Evolutionary conservation across 2,888 invertebrate genomes (phyloP).

Genomic region (Ditylenchus weischeri): DNA sequence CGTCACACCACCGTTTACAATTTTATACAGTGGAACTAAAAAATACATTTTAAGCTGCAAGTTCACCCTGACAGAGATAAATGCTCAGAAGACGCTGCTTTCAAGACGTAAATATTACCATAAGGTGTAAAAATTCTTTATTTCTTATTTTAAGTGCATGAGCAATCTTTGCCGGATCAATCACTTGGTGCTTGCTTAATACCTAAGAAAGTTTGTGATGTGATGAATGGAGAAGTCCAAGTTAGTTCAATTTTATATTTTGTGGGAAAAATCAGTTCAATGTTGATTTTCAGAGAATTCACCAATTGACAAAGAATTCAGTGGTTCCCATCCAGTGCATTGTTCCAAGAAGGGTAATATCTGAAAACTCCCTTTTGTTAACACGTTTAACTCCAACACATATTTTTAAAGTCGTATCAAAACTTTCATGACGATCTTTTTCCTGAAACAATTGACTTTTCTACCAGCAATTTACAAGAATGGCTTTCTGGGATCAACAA

Average conservation of each 20-base stretch:
- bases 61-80: slow-evolving; percentile 69
- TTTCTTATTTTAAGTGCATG: slow-evolving; percentile 59
- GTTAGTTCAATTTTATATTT: neutral
- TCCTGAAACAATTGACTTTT: slow-evolving; percentile 81
- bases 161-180: slow-evolving; percentile 81
- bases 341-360: slow-evolving; percentile 78
- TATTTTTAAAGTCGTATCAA: slow-evolving; percentile 72
- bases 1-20: too few species aligned
- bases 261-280: neutral
- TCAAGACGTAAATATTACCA: neutral
- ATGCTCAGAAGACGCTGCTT: slow-evolving; percentile 22
- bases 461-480: slow-evolving; percentile 74
- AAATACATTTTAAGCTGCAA: slow-evolving; percentile 66
- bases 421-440: slow-evolving; percentile 91
- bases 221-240: slow-evolving; percentile 91
- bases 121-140: neutral
- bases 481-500: slow-evolving; percentile 78
- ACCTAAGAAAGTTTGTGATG: slow-evolving; percentile 77
- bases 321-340: slow-evolving; percentile 91
- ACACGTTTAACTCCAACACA: neutral
- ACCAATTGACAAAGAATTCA: slow-evolving; percentile 79
- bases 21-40: too few species aligned
- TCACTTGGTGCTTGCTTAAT: slow-evolving; percentile 88
- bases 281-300: slow-evolving; percentile 65
- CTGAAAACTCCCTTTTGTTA: too few species aligned